phyloP scores from a whole-genome alignment of 2,113 vertebrate genomes.

The Malurus alboscapulatus region DNA sequence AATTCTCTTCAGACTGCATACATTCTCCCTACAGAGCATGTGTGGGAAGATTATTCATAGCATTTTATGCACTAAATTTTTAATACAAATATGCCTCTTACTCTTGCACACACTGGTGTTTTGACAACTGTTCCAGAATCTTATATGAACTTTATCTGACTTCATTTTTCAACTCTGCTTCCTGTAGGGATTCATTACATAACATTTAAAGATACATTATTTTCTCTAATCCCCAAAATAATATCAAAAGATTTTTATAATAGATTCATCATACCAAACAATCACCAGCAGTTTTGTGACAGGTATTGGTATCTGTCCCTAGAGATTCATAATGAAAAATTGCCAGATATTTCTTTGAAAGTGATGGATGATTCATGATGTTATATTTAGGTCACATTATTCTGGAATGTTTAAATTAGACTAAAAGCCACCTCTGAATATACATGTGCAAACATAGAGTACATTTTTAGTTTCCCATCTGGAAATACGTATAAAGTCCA shows the following conservation, averaged over 20 bases:
- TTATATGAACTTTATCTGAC: background rate
- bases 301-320: background rate
- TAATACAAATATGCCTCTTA: background rate
- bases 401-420: slow-evolving; percentile 51
- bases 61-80: background rate
- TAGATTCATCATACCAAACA: background rate
- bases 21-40: background rate
- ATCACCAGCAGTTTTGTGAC: background rate
- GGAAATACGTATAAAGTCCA: slow-evolving; percentile 35
- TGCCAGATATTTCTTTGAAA: slow-evolving; percentile 45
- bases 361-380: slow-evolving; percentile 31
- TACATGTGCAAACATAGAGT: slow-evolving; percentile 27
- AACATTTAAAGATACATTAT: background rate
- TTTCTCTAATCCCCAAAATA: background rate
- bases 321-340: slow-evolving; percentile 16
- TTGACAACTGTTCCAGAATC: background rate
- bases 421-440: slow-evolving; percentile 19
- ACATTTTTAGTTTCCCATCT: slow-evolving; percentile 53
- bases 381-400: slow-evolving; percentile 51
- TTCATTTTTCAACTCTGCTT: background rate
- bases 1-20: background rate
- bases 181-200: background rate
- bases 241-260: background rate
- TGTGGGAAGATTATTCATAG: background rate
- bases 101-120: background rate